Conservation (phyloP, 2,113 vertebrate genomes). For the Cricetomys ansorgei region DNA sequence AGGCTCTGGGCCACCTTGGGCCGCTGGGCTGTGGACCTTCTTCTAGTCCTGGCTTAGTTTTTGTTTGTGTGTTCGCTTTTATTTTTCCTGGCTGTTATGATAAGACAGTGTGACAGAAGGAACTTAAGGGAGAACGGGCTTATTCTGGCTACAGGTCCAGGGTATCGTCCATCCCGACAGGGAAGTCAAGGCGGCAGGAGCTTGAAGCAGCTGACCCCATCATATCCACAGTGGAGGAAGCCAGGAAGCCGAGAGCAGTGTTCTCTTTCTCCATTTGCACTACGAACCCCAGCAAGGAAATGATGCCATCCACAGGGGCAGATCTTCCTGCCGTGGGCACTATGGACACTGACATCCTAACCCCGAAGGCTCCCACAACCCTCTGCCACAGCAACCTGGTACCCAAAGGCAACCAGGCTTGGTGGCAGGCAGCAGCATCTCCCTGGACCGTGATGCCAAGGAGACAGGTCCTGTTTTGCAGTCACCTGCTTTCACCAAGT, state of each 20-base stretch:
- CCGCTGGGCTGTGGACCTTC: not conserved
- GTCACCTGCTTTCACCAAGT: not conserved
- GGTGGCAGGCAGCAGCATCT: not conserved
- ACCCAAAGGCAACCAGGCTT: too few species aligned
- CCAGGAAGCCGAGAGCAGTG: not conserved
- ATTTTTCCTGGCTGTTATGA: not conserved
- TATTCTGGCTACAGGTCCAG: too few species aligned
- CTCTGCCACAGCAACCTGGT: too few species aligned
- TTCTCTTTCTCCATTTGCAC: not conserved
- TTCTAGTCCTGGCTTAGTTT: not conserved
- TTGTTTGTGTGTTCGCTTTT: too few species aligned
- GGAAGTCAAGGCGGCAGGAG: not conserved
- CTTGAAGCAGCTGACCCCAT: not conserved
- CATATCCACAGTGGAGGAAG: too few species aligned
- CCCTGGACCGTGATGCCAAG: not conserved
- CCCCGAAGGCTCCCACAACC: not conserved
- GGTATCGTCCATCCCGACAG: not conserved
- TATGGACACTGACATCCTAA: too few species aligned
- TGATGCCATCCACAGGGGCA: not conserved
- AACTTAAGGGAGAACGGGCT: not conserved
- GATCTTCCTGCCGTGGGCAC: not conserved
- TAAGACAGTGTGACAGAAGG: not conserved
- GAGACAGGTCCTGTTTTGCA: not conserved
- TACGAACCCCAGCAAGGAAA: not conserved
- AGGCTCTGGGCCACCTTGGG: not conserved